Conservation (phyloP, 2,888 invertebrate genomes). For the Helobdella robusta region DNA sequence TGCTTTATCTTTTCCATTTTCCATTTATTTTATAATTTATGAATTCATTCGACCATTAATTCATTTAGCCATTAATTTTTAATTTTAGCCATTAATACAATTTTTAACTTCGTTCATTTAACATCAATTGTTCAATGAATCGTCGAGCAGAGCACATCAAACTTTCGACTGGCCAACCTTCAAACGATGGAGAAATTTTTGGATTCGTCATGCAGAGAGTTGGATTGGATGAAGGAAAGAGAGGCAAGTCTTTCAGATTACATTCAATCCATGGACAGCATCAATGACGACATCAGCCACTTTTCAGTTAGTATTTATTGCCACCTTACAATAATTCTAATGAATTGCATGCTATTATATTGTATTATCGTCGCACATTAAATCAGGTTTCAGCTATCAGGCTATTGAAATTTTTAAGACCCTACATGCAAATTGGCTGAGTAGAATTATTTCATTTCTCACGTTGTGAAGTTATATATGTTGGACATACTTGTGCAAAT, state of each 20-base stretch:
- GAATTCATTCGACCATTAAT: neutral
- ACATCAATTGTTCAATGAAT: neutral
- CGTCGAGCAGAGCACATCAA: constrained; percentile 17
- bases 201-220: neutral
- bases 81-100: neutral
- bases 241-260: neutral
- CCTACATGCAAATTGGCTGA: too few relatives aligned
- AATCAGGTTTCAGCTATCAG: too few relatives aligned
- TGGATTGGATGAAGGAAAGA: constrained; percentile 18
- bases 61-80: neutral
- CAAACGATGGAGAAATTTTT: constrained; percentile 11
- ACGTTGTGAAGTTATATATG: too few relatives aligned
- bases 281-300: neutral
- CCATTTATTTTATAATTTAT: neutral
- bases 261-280: neutral
- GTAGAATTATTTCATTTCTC: neutral
- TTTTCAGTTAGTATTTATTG: neutral
- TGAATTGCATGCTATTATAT: too few relatives aligned
- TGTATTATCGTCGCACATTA: too few relatives aligned
- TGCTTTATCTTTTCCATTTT: neutral
- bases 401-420: too few relatives aligned
- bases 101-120: neutral
- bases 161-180: constrained; percentile 24
- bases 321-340: too few relatives aligned
- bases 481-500: too few relatives aligned